Base-by-base conservation (phyloP, 2,797 vertebrate species). In the Sebastes iracundus region DNA sequence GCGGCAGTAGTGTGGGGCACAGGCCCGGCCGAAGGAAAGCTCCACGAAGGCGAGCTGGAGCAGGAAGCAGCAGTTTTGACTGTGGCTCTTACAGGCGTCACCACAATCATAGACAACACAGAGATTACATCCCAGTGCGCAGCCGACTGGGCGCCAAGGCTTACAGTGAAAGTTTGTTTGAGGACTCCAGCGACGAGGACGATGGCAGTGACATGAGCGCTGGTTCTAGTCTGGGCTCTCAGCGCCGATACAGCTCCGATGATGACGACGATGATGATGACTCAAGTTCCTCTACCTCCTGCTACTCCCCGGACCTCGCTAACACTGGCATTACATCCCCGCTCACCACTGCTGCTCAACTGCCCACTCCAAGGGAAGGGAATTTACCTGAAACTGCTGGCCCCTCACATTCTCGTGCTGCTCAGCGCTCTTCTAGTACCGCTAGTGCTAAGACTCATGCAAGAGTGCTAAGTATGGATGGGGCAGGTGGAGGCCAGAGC, bases 381-480 rank as follows among this genome's bases (percentile, higher is more conserved):
- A 96, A 93, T 63, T 88, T 75, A 83, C 77, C 77, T 0, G 92
- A 95, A 65, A 68, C 85, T 13, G 80, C 88, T 22, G 95, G 94
- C 59, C 94, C 94, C 30, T 93, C 96, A 14, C 96, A 97, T 76
- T 87, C 94, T 33, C 96, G 96, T 49, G 95, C 95, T 42, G 96
- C 97, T 75, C 97, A 97, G 90, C 95, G 97, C 83, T 97, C 97
- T 0, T 96, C 97, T 30, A 98, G 97, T 91, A 96, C 97, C 0
- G 97, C 97, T 20, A 97, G 97, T 58, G 97, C 97, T 60, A 98
- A 98, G 95, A 97, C 97, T 16, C 97, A 98, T 1, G 97, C 97
- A 2, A 94, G 97, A 53, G 97, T 98, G 86, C 94, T 98, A 53
- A 97, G 97, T 91, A 97, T 97, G 97, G 97, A 98, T 0, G 97